Conservation (phyloP, 2,113 vertebrate genomes). For the Sterna hirundo region DNA sequence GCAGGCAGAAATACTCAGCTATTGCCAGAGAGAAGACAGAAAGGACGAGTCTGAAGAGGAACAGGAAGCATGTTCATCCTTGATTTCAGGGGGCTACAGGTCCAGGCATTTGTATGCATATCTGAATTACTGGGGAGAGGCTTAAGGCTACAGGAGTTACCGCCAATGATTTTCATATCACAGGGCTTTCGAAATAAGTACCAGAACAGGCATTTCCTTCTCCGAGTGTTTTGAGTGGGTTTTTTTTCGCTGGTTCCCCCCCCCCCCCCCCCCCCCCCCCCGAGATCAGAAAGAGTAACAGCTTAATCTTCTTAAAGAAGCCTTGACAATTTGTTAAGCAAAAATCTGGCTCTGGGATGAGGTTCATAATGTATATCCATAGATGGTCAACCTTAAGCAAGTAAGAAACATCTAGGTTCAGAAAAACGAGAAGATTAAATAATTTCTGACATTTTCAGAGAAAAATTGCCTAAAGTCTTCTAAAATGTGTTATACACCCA, state of each 20-base stretch:
- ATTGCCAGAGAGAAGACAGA: neutral
- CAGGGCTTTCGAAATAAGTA: conserved; percentile 4
- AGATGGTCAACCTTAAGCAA: neutral
- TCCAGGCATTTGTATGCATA: neutral
- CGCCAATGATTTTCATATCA: conserved; percentile 17
- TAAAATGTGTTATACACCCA: neutral
- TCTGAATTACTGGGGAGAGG: neutral
- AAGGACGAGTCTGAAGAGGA: neutral
- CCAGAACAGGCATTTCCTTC: neutral
- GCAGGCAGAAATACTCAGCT: neutral
- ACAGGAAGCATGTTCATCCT: neutral
- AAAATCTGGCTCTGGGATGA: neutral
- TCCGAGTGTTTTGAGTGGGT: neutral
- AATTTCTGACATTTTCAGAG: neutral
- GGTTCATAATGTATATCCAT: neutral
- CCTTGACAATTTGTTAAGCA: neutral
- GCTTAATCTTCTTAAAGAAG: conserved; percentile 1
- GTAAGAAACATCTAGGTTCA: neutral
- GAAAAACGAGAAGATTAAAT: neutral
- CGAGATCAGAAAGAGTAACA: neutral
- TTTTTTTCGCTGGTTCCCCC: neutral
- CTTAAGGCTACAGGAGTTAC: neutral
- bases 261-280: too few relatives aligned
- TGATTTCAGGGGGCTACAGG: neutral
- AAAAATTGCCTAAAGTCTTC: neutral